Conservation (phyloP, 2,113 vertebrate genomes). For the Harpagus bidentatus region DNA sequence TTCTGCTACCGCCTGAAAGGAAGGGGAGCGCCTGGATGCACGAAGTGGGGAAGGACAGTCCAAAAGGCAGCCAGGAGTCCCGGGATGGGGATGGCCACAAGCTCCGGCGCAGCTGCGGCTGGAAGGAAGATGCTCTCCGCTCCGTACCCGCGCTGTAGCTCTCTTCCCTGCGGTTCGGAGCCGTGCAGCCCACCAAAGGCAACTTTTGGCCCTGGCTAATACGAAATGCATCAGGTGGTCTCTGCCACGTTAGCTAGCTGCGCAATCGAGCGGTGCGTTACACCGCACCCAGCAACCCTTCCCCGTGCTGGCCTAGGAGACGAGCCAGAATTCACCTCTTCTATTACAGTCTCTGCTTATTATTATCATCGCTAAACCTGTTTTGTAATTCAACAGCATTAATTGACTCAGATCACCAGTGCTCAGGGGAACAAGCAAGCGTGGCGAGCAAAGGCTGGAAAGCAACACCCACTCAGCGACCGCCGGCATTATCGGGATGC, state of each 20-base stretch:
- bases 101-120: fast-evolving
- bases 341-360: not conserved
- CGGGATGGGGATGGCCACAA: not conserved
- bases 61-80: not conserved
- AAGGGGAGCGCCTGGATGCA: not conserved
- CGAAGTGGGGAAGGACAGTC: not conserved
- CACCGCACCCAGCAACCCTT: not conserved
- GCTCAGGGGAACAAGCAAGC: not conserved
- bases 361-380: not conserved
- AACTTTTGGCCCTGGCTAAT: not conserved
- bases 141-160: not conserved
- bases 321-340: not conserved
- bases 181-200: not conserved
- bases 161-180: not conserved
- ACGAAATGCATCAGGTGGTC: fast-evolving
- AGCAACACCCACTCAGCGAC: not conserved
- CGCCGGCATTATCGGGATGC: fast-evolving
- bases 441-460: not conserved
- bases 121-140: not conserved
- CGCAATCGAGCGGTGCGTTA: fast-evolving
- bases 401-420: not conserved
- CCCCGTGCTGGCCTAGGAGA: not conserved
- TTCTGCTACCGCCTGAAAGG: not conserved
- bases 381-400: not conserved
- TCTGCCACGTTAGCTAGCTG: fast-evolving